Percentiles rank a stretch among this genome's conserved stretches.
phyloP scores from a whole-genome alignment of 2,797 vertebrate genomes.

The Crenuchus spilurus region DNA sequence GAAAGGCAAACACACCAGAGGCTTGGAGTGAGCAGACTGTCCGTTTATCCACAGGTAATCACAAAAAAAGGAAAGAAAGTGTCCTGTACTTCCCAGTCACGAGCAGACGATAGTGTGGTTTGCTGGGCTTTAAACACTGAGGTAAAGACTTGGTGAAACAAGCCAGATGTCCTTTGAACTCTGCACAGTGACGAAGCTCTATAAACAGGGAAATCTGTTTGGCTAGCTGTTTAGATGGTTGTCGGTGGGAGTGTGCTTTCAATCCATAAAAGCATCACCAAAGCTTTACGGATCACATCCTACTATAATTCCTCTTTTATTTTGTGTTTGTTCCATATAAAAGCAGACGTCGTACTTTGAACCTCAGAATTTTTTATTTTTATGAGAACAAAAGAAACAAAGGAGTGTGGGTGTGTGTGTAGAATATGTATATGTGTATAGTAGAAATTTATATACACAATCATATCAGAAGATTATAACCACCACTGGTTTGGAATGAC shows the following conservation, averaged over 20 bases:
- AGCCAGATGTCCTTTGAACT: conserved; percentile 48
- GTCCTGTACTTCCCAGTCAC: background rate
- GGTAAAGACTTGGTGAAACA: conserved; percentile 9
- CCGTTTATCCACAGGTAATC: background rate
- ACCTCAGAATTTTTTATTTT: background rate
- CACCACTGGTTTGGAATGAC: no score
- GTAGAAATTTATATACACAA: no score
- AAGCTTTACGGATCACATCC: background rate
- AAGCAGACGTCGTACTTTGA: conserved; percentile 13
- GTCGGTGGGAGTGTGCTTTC: background rate
- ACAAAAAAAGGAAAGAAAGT: background rate
- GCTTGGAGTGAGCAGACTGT: background rate
- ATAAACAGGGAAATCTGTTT: conserved; percentile 41
- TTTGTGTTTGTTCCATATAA: conserved; percentile 34
- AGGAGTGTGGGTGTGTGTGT: no score
- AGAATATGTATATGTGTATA: no score
- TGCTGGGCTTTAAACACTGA: background rate
- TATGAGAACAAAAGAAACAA: background rate
- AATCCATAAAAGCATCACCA: conserved; percentile 1
- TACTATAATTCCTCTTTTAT: conserved; percentile 38
- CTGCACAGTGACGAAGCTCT: conserved; percentile 19
- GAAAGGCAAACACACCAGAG: no score
- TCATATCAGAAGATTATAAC: no score
- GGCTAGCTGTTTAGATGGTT: conserved; percentile 5
- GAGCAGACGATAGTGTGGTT: background rate